Conservation (phyloP, 1,140 invertebrate genomes). For the Andrena cerasifolii region DNA sequence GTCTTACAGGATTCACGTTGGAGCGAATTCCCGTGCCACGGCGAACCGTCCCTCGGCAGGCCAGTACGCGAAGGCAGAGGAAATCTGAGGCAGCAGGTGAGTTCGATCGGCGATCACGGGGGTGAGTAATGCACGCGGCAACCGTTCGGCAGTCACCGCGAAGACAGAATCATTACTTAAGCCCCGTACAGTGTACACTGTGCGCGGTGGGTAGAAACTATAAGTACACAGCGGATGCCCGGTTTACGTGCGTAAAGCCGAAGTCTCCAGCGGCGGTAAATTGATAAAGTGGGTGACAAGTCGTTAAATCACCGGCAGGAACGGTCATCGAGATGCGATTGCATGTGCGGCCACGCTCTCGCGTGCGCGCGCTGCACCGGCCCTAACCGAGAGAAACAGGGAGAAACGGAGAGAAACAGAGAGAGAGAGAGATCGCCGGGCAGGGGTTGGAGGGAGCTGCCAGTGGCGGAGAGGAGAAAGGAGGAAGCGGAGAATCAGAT, state of each 20-base stretch:
- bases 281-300: slow-evolving; percentile 81
- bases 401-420: not conserved
- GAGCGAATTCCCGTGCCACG: slow-evolving; percentile 18
- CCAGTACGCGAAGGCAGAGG: too few relatives aligned
- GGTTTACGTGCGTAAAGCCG: slow-evolving; percentile 54
- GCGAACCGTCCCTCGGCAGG: not conserved
- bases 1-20: not conserved
- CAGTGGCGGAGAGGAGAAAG: slow-evolving; percentile 14
- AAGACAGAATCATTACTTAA: slow-evolving; percentile 60
- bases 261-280: slow-evolving; percentile 69
- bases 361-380: slow-evolving; percentile 54
- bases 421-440: too few relatives aligned
- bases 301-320: slow-evolving; percentile 76
- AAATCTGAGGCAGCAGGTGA: not conserved
- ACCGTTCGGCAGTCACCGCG: slow-evolving; percentile 45
- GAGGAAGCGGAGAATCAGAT: slow-evolving; percentile 47
- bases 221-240: slow-evolving; percentile 38
- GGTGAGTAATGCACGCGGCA: slow-evolving; percentile 24
- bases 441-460: too few relatives aligned
- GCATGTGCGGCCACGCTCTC: slow-evolving; percentile 64
- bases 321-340: slow-evolving; percentile 71
- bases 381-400: not conserved
- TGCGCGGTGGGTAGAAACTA: slow-evolving; percentile 44
- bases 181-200: slow-evolving; percentile 17
- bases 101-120: slow-evolving; percentile 21